Evolutionary conservation across 1,140 invertebrate species (phyloP).

Genomic region (Drosophila ficusphila): DNA sequence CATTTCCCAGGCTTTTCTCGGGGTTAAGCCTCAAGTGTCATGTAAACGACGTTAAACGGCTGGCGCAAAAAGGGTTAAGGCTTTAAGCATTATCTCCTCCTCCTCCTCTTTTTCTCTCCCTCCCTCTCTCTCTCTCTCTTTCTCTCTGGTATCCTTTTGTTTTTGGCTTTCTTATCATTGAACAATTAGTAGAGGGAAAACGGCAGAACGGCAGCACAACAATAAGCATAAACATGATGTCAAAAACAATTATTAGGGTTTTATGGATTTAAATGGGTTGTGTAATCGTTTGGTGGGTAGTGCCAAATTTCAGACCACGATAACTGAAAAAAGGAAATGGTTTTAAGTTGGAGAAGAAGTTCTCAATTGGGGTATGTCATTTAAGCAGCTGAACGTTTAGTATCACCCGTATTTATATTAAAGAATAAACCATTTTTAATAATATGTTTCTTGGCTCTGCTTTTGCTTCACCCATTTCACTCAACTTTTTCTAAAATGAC

Average conservation of each 20-base stretch:
- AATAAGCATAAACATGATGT: slow-evolving; percentile 76
- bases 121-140: too few species aligned
- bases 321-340: not conserved
- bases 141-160: slow-evolving; percentile 1
- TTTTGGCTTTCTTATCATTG: slow-evolving; percentile 39
- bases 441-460: not conserved
- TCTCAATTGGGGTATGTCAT: too few species aligned
- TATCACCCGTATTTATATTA: too few species aligned
- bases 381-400: too few species aligned
- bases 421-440: not conserved
- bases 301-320: not conserved
- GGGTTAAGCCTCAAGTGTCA: slow-evolving; percentile 75
- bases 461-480: not conserved
- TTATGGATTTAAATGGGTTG: slow-evolving; percentile 49
- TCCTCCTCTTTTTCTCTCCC: too few species aligned
- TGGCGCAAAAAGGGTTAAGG: slow-evolving; percentile 48
- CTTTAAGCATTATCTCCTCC: slow-evolving; percentile 11
- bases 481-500: not conserved
- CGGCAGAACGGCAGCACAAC: slow-evolving; percentile 34
- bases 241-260: slow-evolving; percentile 76
- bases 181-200: slow-evolving; percentile 70
- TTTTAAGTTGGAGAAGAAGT: not conserved
- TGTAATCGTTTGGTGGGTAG: not conserved
- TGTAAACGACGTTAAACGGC: slow-evolving; percentile 72
- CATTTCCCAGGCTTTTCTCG: slow-evolving; percentile 55